Conservation (phyloP, 1,140 invertebrate genomes). For the Asobara japonica region DNA sequence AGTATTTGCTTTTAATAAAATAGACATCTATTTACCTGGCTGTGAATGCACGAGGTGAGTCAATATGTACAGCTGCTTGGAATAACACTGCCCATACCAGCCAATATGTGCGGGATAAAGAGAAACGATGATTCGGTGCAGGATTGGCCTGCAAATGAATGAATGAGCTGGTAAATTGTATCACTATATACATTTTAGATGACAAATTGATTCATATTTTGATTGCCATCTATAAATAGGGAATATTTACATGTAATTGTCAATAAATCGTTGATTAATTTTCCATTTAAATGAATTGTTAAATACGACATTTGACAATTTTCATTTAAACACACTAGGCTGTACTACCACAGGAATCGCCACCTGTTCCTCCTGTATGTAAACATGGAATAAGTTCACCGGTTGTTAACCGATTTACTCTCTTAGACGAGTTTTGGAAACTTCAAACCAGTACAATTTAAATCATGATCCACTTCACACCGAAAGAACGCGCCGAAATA, state of each 20-base stretch:
- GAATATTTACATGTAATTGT: no score
- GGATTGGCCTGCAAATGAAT: conserved; percentile 63
- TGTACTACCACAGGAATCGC: neutral
- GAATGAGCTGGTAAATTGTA: neutral
- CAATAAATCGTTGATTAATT: no score
- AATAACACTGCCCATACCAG: conserved; percentile 99
- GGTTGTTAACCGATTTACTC: no score
- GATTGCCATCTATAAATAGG: no score
- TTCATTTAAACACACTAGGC: neutral
- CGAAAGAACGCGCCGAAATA: no score
- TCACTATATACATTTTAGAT: neutral
- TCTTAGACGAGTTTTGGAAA: no score
- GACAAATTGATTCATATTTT: no score
- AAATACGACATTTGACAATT: neutral
- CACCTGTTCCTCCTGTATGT: no score
- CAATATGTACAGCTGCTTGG: conserved; percentile 95
- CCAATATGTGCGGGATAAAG: conserved; percentile 97
- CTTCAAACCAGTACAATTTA: no score
- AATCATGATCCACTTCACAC: no score
- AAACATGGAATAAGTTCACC: no score
- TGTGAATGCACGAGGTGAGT: conserved; percentile 93
- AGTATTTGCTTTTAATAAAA: no score
- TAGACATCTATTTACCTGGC: conserved; percentile 78
- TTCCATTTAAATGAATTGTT: neutral
- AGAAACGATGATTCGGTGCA: conserved; percentile 86